Base-by-base conservation (phyloP, 2,888 invertebrate species). In the Lasioglossum morio region DNA sequence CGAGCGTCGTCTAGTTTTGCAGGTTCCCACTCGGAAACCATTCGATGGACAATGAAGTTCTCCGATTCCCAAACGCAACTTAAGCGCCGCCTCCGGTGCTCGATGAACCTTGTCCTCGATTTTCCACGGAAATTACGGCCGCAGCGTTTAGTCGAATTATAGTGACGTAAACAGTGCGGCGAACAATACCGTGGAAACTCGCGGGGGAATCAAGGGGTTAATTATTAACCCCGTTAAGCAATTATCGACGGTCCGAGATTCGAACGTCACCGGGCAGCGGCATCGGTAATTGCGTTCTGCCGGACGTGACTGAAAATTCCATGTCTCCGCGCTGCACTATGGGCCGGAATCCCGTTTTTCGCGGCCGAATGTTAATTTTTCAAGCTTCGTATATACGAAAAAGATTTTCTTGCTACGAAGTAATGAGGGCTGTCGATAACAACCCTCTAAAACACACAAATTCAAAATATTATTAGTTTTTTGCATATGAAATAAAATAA, bases 141-240 rank as follows among this genome's bases (percentile, higher is more conserved):
- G 63, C 34, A 30, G 4, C n/a, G 53, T 53, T 77, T 37, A 40
- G 23, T 48, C 66, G 77, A 37, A 27, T 23, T 53, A 14, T 27
- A 53, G 40, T 27, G 53, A 53, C 53, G 77, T 37, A 70, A 77
- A 70, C 77, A 30, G 40, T 70, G 70, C 48, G 37, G 70, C 70
- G 70, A 53, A 30, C 73, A 46, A 66, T 69, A 27, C 37, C 34
- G 46, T 37, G 74, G 57, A 53, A 75, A 60, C 37, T 37, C 69
- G 37, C 69, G 16, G 30, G 63, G 60, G 74, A 74, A 74, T 63
- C 74, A 46, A 63, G n/a, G 74, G 14, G 74, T 79, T 73, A 74
- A 72, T 73, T 72, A 72, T 79, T 30, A 74, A 73, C 74, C 74
- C 73, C 60, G 79, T 73, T 72, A 74, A 73, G 74, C 73, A 79